These are phyloP conservation scores for Nasua narica DNA, from an alignment of 2,797 vertebrate species.

Conservation along the genomic window DNA sequence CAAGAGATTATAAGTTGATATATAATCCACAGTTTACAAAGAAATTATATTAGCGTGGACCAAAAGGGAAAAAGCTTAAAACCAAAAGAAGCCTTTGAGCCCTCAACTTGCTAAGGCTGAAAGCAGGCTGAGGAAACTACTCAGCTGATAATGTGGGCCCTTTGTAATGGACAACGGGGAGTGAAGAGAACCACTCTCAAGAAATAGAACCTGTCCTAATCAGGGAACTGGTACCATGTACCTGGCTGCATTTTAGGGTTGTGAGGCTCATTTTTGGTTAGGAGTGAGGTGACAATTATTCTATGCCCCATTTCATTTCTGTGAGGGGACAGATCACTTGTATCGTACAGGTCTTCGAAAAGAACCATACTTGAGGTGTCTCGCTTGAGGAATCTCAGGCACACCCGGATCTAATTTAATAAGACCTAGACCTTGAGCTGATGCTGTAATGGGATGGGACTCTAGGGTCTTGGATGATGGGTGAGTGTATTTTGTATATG, in stretches of 20 bases:
- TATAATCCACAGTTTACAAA: not conserved
- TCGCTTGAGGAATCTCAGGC: not conserved
- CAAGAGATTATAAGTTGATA: not conserved
- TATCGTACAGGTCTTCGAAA: no score
- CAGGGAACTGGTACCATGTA: fast-evolving
- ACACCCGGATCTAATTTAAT: not conserved
- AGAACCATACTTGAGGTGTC: no score
- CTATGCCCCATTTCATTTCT: no score
- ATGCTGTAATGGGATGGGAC: no score
- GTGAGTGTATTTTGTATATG: fast-evolving
- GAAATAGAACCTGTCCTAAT: not conserved
- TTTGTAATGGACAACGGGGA: not conserved
- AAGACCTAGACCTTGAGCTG: not conserved
- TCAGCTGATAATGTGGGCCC: not conserved
- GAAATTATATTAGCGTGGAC: not conserved
- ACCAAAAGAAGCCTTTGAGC: not conserved
- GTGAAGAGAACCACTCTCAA: not conserved
- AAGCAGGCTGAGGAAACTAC: not conserved
- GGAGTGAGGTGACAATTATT: not conserved
- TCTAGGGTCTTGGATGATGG: not conserved
- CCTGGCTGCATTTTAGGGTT: not conserved
- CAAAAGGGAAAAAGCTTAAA: not conserved
- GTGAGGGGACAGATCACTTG: fast-evolving
- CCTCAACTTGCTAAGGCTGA: not conserved
- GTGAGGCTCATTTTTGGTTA: not conserved